phyloP scores from a whole-genome alignment of 1,140 invertebrate species.

The Apis dorsata region DNA sequence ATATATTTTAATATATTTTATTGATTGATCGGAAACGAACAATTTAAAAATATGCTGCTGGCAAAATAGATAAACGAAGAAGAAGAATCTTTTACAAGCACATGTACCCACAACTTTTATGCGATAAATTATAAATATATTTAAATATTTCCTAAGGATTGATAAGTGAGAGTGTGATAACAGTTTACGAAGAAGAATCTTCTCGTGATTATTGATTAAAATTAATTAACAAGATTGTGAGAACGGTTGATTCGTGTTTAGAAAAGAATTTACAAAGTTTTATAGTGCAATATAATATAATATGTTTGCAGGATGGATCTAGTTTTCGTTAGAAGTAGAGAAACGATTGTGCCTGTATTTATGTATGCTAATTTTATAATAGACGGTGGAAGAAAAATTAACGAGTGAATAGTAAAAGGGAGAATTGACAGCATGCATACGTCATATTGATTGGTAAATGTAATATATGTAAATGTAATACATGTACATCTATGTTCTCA shows the following conservation, averaged over 20 bases:
- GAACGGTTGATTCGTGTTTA: neutral
- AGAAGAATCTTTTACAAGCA: neutral
- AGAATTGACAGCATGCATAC: neutral
- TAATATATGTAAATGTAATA: neutral
- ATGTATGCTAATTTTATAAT: too few species aligned
- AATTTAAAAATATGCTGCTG: too few species aligned
- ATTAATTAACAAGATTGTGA: neutral
- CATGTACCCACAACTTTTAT: neutral
- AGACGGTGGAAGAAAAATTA: neutral
- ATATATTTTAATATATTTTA: too few species aligned
- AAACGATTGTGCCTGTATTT: neutral
- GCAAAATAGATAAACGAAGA: too few species aligned
- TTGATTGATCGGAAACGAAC: too few species aligned
- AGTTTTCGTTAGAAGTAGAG: neutral
- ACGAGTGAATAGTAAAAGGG: neutral
- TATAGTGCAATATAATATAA: neutral
- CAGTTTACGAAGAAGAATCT: neutral
- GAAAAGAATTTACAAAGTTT: neutral
- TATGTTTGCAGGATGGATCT: too few species aligned
- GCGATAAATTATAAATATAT: neutral
- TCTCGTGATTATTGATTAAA: neutral
- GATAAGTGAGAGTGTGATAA: neutral
- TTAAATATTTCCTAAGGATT: neutral
- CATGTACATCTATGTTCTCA: neutral
- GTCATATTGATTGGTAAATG: neutral